These are phyloP conservation scores for Carterocephalus palaemon DNA, from an alignment of 2,888 invertebrate genomes.

Conservation along the genomic window DNA sequence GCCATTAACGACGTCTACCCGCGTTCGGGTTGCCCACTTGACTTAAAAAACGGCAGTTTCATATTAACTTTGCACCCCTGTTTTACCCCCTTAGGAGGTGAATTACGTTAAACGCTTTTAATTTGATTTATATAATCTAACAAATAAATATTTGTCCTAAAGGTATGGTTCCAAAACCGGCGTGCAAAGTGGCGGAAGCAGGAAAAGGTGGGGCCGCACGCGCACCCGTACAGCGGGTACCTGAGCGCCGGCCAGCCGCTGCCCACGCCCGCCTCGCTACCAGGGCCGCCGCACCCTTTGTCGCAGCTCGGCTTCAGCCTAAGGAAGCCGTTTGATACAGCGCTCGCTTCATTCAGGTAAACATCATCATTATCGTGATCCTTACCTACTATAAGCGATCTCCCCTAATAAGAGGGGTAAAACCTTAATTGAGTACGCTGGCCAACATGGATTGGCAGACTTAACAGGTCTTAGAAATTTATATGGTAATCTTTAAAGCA, in stretches of 20 bases:
- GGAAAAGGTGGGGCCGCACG: conserved; percentile 94
- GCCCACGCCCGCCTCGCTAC: conserved; percentile 82
- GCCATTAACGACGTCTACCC: too few relatives aligned
- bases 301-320: conserved; percentile 86
- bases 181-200: conserved; percentile 96
- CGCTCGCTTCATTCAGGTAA: conserved; percentile 86
- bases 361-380: conserved; percentile 11
- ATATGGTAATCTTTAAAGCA: too few relatives aligned
- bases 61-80: too few relatives aligned
- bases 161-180: conserved; percentile 97
- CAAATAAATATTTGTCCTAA: conserved; percentile 51
- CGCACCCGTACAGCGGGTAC: conserved; percentile 93
- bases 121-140: background rate
- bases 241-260: conserved; percentile 81
- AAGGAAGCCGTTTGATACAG: conserved; percentile 84
- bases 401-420: too few relatives aligned
- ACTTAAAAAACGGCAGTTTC: too few relatives aligned
- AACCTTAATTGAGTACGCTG: too few relatives aligned
- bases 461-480: too few relatives aligned
- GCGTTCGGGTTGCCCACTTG: too few relatives aligned
- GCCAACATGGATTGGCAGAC: too few relatives aligned
- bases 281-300: conserved; percentile 86
- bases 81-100: too few relatives aligned
- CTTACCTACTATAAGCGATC: too few relatives aligned
- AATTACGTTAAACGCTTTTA: too few relatives aligned